A percentile compares a stretch with the other conserved stretches of the same genome.
These are phyloP conservation scores for Caranx melampygus DNA, from an alignment of 2,113 vertebrate species.

Conservation along the genomic window DNA sequence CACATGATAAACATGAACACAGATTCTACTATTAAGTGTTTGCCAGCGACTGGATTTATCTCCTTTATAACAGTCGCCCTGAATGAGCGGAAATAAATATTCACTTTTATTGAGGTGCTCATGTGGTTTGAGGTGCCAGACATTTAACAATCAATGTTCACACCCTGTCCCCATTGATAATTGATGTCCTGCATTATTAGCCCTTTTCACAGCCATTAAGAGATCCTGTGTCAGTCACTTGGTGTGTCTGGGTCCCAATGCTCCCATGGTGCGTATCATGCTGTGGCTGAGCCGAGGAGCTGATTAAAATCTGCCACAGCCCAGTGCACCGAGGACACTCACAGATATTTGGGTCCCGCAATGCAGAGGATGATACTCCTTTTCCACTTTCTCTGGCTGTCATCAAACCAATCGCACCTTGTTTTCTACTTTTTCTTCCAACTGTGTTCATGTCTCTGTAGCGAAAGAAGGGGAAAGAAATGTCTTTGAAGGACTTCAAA, in stretches of 20 bases:
- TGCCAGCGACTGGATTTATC: constrained; percentile 3
- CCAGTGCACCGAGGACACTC: constrained; percentile 65
- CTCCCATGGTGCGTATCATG: constrained; percentile 51
- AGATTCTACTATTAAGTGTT: neutral
- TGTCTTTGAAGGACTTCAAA: constrained; percentile 60
- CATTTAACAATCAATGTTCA: constrained; percentile 41
- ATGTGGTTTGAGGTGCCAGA: constrained; percentile 39
- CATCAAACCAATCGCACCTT: constrained; percentile 47
- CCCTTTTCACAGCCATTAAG: constrained; percentile 58
- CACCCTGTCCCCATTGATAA: constrained; percentile 53
- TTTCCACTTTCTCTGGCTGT: constrained; percentile 25
- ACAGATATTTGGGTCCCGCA: constrained; percentile 63
- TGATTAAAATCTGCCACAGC: constrained; percentile 78
- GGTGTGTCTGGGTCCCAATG: constrained; percentile 40
- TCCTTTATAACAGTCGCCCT: neutral
- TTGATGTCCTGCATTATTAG: constrained; percentile 68
- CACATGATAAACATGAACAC: constrained; percentile 10
- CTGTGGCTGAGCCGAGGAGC: constrained; percentile 55
- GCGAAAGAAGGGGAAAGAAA: constrained; percentile 10
- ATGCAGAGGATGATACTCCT: constrained; percentile 63
- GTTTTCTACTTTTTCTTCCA: constrained; percentile 23
- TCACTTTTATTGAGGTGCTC: constrained; percentile 23
- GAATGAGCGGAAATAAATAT: constrained; percentile 26
- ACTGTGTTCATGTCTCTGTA: constrained; percentile 15
- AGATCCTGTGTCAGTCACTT: constrained; percentile 21